Percentiles rank a stretch among this genome's conserved stretches.
Evolutionary conservation across 2,888 invertebrate genomes (phyloP).

Genomic region (Caenorhabditis becei): DNA sequence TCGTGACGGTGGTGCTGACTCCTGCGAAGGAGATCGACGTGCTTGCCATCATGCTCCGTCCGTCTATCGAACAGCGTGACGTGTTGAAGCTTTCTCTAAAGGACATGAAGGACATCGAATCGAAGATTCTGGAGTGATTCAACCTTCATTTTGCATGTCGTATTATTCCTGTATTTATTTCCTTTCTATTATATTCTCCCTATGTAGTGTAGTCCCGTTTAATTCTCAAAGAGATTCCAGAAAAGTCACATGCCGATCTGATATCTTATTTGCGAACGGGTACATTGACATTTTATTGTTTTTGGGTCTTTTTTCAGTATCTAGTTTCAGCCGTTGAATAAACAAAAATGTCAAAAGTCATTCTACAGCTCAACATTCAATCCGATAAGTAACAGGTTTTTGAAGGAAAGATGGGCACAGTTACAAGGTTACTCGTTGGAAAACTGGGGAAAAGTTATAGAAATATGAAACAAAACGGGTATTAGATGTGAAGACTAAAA

Average conservation of each 20-base stretch:
- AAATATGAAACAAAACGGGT: neutral
- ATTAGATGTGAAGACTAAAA: too few species aligned
- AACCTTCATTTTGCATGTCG: neutral
- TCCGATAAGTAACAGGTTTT: too few species aligned
- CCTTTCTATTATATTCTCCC: neutral
- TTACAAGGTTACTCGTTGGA: slow-evolving; percentile 1
- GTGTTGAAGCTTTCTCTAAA: slow-evolving; percentile 29
- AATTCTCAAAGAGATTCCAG: neutral
- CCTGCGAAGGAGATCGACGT: slow-evolving; percentile 34
- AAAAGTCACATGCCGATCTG: neutral
- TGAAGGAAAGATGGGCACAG: neutral
- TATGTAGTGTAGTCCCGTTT: neutral
- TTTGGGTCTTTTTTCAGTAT: neutral
- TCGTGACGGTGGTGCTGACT: slow-evolving; percentile 62
- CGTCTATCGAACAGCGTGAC: slow-evolving; percentile 36
- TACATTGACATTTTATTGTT: neutral
- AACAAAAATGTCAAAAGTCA: neutral
- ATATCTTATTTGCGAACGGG: neutral
- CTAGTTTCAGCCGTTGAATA: too few species aligned
- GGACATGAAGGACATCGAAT: slow-evolving; percentile 43
- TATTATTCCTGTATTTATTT: slow-evolving; percentile 12
- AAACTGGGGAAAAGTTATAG: neutral
- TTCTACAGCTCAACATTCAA: too few species aligned
- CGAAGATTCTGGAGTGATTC: slow-evolving; percentile 29
- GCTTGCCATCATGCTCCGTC: slow-evolving; percentile 39